Evolutionary conservation across 2,888 invertebrate genomes (phyloP), one percentile per base, ranked within the genome.

Genomic region (Dastarcus helophoroides): DNA sequence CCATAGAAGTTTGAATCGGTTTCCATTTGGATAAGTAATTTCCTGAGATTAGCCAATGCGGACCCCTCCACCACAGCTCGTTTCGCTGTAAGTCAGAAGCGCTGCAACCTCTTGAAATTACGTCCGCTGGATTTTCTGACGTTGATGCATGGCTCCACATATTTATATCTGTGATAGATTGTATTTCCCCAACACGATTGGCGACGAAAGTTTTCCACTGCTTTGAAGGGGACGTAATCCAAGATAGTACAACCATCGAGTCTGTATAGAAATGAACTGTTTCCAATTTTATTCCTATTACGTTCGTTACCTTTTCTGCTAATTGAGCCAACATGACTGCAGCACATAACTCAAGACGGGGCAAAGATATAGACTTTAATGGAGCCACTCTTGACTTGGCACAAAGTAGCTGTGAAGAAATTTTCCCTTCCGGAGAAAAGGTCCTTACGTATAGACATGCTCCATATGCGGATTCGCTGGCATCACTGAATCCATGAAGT

Each of bases 11-110:
- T 4, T 9, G 6, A 9, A 9, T 9, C 9, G 22, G 11, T n/a
- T n/a, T n/a, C n/a, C n/a, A n/a, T n/a, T n/a, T n/a, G n/a, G n/a
- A n/a, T n/a, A n/a, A n/a, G 7, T 10, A n/a, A 10, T 7, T 10
- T 7, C 6, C 6, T 23, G 8, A n/a, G n/a, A n/a, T n/a, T 12
- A 27, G n/a, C 14, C 14, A 27, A 9, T 8, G 4, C n/a, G 27
- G 16, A 16, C 27, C 27, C n/a, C n/a, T 27, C 27, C 27, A 27
- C 27, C 27, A 27, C 8, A 16, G 15, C n/a, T 12, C n/a, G n/a
- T 12, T 14, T n/a, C 8, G 12, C 14, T 4, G 9, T 27, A 27
- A 12, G 16, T 27, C 12, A 8, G 5, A 3, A 8, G 3, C 9
- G n/a, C n/a, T 8, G 4, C 3, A n/a, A n/a, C 27, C 27, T n/a